Evolutionary conservation across 2,113 vertebrate species (phyloP).

Genomic region (Marmota flaviventris): DNA sequence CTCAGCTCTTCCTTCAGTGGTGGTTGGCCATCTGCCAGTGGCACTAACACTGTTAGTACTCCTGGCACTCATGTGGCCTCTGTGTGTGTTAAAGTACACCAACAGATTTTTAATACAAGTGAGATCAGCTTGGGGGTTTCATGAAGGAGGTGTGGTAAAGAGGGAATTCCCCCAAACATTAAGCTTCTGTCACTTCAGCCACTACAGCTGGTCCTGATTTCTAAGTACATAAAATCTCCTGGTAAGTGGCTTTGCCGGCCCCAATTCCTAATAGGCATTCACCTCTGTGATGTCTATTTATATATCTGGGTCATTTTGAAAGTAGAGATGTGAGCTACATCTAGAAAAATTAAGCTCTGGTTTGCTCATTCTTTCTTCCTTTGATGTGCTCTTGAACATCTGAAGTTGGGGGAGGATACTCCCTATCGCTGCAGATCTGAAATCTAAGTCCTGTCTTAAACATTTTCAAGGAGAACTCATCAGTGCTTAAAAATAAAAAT

Average conservation of each 20-base stretch:
- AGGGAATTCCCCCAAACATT: slow-evolving; percentile 59
- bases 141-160: not conserved
- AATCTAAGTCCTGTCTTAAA: slow-evolving; percentile 1
- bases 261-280: slow-evolving; percentile 54
- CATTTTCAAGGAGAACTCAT: not conserved
- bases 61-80: not conserved
- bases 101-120: slow-evolving; percentile 41
- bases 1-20: not conserved
- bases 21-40: not conserved
- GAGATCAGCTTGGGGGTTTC: slow-evolving; percentile 23
- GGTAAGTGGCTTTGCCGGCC: slow-evolving; percentile 70
- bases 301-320: slow-evolving; percentile 67
- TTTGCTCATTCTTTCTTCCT: not conserved
- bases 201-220: slow-evolving; percentile 59
- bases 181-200: slow-evolving; percentile 57
- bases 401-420: not conserved
- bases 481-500: slow-evolving; percentile 51
- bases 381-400: not conserved
- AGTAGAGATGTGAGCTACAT: slow-evolving; percentile 35
- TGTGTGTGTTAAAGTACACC: not conserved
- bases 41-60: not conserved
- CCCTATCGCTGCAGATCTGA: not conserved
- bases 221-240: slow-evolving; percentile 68
- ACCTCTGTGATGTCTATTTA: slow-evolving; percentile 61
- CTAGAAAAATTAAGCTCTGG: slow-evolving; percentile 21